Conservation (phyloP, 2,797 vertebrate genomes). For the Meda fulgida region DNA sequence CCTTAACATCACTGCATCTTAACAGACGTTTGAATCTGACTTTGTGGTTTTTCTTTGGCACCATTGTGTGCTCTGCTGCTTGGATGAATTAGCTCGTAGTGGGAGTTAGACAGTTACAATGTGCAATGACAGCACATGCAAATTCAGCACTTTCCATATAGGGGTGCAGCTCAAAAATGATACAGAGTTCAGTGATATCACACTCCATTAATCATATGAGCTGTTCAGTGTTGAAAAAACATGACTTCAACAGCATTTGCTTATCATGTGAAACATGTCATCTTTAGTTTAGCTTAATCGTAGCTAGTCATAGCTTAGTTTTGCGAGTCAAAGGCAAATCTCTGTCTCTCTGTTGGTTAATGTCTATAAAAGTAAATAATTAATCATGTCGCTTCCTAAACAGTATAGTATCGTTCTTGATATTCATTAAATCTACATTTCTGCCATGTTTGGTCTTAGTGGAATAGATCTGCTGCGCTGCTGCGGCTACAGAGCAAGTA, state of each 20-base stretch:
- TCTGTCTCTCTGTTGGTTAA: too few relatives aligned
- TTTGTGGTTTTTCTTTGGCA: slow-evolving; percentile 36
- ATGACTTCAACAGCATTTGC: background rate
- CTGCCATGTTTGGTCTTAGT: background rate
- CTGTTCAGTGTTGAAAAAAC: background rate
- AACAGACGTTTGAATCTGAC: slow-evolving; percentile 9
- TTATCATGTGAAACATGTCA: background rate
- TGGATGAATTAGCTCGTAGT: slow-evolving; percentile 13
- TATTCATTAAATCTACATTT: background rate
- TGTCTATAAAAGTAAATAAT: background rate
- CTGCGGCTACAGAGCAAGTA: background rate
- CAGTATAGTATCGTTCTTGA: background rate
- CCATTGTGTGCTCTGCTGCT: slow-evolving; percentile 45
- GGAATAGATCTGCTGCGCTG: background rate
- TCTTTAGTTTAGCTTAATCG: background rate
- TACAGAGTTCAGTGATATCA: slow-evolving; percentile 5
- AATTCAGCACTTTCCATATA: slow-evolving; percentile 61
- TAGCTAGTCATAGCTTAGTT: background rate
- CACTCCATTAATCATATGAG: background rate
- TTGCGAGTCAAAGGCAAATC: background rate
- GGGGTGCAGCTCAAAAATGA: background rate
- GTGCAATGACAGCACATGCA: slow-evolving; percentile 52
- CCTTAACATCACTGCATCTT: background rate
- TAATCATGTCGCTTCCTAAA: background rate
- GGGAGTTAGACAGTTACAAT: slow-evolving; percentile 6